Percentiles rank a stretch among this genome's conserved stretches.
These are phyloP conservation scores for Nixonia krombeini DNA, from an alignment of 1,140 invertebrate species.

Conservation along the genomic window DNA sequence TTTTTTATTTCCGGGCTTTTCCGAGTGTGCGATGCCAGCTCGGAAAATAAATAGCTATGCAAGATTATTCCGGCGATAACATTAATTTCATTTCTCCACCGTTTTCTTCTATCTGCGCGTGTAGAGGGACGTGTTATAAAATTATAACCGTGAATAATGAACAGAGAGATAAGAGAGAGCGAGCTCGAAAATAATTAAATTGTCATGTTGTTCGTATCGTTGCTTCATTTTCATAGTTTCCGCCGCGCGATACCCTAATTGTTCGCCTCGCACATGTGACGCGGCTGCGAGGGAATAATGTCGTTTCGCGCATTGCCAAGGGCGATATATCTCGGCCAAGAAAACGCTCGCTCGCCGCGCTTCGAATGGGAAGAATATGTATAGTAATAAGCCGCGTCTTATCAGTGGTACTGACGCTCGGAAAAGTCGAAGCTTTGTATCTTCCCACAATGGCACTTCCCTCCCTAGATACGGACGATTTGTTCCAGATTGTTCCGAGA, in stretches of 20 bases:
- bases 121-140: conserved; percentile 43
- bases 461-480: conserved; percentile 46
- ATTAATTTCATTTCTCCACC: conserved; percentile 42
- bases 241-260: no score
- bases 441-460: conserved; percentile 44
- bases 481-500: conserved; percentile 45
- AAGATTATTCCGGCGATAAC: conserved; percentile 47
- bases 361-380: conserved; percentile 38
- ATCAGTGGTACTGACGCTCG: conserved; percentile 40
- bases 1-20: conserved; percentile 27
- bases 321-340: no score
- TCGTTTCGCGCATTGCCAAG: no score
- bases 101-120: conserved; percentile 34
- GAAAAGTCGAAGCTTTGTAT: conserved; percentile 49
- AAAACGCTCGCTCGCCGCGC: background rate
- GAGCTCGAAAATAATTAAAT: conserved; percentile 43
- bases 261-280: no score
- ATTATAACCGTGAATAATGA: conserved; percentile 38
- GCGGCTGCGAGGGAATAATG: no score
- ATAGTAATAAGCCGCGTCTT: conserved; percentile 37
- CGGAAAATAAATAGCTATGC: conserved; percentile 41
- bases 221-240: conserved; percentile 14
- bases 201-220: conserved; percentile 20
- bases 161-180: conserved; percentile 28
- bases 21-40: conserved; percentile 4